Percentiles rank a stretch among this genome's conserved stretches.
phyloP scores from a whole-genome alignment of 2,888 invertebrate genomes.

The Andricus quercusramuli region DNA sequence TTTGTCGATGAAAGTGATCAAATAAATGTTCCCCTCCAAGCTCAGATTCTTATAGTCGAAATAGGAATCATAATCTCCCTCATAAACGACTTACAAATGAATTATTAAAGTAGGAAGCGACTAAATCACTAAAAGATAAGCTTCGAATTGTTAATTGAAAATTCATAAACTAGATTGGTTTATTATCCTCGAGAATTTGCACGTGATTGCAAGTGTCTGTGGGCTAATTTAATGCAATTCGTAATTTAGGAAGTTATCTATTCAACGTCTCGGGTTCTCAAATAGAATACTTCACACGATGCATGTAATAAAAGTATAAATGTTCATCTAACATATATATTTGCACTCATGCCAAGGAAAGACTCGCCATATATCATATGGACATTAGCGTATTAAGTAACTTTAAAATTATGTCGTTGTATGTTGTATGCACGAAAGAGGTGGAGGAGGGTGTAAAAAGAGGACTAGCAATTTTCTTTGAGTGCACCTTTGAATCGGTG shows the following conservation, averaged over 20 bases:
- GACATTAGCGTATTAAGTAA: conserved; percentile 63
- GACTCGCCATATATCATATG: conserved; percentile 15
- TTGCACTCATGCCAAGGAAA: conserved; percentile 12
- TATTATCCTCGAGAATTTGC: neutral
- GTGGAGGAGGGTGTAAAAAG: conserved; percentile 46
- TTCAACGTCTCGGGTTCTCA: conserved; percentile 11
- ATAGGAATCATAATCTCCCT: neutral
- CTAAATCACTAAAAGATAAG: neutral
- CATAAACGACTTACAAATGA: conserved; percentile 1
- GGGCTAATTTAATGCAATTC: conserved; percentile 2
- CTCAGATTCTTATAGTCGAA: conserved; percentile 11
- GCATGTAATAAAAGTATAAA: conserved; percentile 27
- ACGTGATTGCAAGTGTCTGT: conserved; percentile 2
- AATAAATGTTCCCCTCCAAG: conserved; percentile 24
- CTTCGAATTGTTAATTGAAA: neutral
- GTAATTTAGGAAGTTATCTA: neutral
- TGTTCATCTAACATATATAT: conserved; percentile 8
- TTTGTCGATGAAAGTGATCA: conserved; percentile 21
- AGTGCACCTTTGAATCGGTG: conserved; percentile 74
- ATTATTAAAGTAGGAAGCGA: neutral
- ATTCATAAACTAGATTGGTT: neutral
- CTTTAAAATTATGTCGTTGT: conserved; percentile 50
- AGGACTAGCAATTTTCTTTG: conserved; percentile 67
- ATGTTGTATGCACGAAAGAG: conserved; percentile 23
- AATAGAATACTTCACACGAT: conserved; percentile 31